Evolutionary conservation across 2,888 invertebrate species (phyloP), one percentile per base, ranked within the genome.

Genomic region (Salpingus planirostris): DNA sequence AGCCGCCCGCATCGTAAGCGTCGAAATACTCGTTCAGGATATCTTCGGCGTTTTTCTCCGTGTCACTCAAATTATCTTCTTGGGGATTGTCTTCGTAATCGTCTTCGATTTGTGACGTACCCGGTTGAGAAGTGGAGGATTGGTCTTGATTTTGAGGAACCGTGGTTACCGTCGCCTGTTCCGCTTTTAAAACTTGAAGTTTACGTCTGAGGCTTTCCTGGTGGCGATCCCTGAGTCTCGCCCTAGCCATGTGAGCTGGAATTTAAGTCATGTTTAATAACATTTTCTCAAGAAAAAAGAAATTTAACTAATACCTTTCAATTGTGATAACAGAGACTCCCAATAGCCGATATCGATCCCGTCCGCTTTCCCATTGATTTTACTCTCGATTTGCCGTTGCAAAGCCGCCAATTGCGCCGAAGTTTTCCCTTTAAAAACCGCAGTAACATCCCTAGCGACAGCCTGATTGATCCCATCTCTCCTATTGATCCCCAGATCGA

Each of bases 281-380:
- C 24, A n/a, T 10, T n/a, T 10, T 10, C 11, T 24, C 24, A 24
- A 24, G 11, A 24, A 24, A 24, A 24, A 10, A n/a, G 10, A 12
- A 28, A 39, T 24, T 24, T 24, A 24, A 24, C 6, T 24, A 24
- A 5, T 62, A 77, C 78, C 78, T 69, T 91, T 92, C 6, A 98
- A 70, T 62, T 95, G 92, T n/a, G 89, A 89, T 18, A 95, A 70
- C 43, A 98, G 67, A 27, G 90, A 89, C 69, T 98, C 97, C 97
- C 97, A 98, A 66, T 96, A 98, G 25, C 91, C 90, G 42, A 96
- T 84, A 68, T 97, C 97, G 25, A 95, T 81, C 10, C 92, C 93
- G 65, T 89, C 92, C 24, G 78, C 78, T 41, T 83, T 79, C 1
- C 83, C 81, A 48, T 73, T 73, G 38, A 96, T 84, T 69, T 95